Evolutionary conservation across 1,140 invertebrate genomes (phyloP).

Genomic region (Lasioglossum baleicum): DNA sequence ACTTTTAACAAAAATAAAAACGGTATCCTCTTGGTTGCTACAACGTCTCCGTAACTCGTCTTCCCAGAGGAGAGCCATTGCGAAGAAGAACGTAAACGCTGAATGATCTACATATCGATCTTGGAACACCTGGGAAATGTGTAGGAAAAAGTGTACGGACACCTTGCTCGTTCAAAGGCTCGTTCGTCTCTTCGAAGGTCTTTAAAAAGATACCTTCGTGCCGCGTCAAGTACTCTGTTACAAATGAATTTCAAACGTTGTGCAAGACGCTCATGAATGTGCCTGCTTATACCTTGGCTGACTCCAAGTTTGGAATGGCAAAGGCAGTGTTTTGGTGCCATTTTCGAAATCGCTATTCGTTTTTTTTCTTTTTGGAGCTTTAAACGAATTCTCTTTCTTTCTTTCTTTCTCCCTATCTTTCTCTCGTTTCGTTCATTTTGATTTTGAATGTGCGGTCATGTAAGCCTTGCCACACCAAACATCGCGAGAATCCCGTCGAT

Average conservation of each 20-base stretch:
- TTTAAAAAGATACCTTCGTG: constrained; percentile 16
- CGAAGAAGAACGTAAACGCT: neutral
- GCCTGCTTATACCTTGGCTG: constrained; percentile 82
- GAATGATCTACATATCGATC: neutral
- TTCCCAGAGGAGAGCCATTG: neutral
- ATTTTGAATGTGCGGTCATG: constrained; percentile 74
- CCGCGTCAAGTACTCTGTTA: neutral
- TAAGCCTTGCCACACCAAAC: constrained; percentile 82
- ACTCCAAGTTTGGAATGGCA: constrained; percentile 83
- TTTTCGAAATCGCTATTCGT: constrained; percentile 61
- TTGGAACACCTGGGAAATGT: constrained; percentile 15
- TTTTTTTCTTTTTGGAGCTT: constrained; percentile 53
- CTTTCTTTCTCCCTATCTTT: neutral
- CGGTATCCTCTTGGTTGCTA: constrained; percentile 6
- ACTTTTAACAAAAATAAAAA: neutral
- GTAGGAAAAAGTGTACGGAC: constrained; percentile 18
- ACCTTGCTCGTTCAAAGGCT: constrained; percentile 73
- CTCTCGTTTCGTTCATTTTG: constrained; percentile 27
- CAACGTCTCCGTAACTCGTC: constrained; percentile 8
- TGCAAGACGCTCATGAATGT: constrained; percentile 77
- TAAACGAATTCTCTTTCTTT: neutral
- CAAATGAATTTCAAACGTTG: neutral
- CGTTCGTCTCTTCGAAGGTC: constrained; percentile 52
- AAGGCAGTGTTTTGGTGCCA: constrained; percentile 88
- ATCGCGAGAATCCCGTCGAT: constrained; percentile 65